Evolutionary conservation across 2,113 vertebrate genomes (phyloP).

Genomic region (Centropus bengalensis): DNA sequence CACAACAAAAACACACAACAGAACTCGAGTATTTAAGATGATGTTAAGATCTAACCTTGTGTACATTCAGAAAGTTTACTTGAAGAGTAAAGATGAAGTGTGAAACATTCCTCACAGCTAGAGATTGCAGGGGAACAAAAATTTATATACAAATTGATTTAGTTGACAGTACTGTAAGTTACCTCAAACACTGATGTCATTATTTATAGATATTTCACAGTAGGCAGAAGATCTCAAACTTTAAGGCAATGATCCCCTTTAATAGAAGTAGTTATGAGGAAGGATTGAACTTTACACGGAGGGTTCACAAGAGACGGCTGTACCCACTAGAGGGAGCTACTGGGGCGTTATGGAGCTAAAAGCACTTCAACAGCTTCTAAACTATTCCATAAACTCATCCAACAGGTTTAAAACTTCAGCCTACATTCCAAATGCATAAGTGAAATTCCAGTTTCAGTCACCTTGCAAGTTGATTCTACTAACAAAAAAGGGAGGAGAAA

Average conservation of each 20-base stretch:
- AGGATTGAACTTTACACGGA: neutral
- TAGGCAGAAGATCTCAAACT: neutral
- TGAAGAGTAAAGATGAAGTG: neutral
- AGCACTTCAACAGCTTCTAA: neutral
- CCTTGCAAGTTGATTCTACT: neutral
- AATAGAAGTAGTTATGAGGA: neutral
- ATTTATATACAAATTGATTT: neutral
- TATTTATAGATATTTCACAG: neutral
- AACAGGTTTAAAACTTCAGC: neutral
- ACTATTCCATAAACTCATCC: neutral
- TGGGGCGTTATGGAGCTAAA: accelerated
- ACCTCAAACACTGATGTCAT: neutral
- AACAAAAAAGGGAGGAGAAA: neutral
- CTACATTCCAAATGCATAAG: neutral
- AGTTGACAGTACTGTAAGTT: neutral
- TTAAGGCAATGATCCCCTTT: neutral
- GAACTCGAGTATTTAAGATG: neutral
- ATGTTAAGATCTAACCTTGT: neutral
- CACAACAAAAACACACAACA: neutral
- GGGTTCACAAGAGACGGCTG: neutral
- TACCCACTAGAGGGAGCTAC: slow-evolving; percentile 3
- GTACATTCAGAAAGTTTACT: neutral
- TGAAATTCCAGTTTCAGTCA: neutral
- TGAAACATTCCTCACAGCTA: neutral
- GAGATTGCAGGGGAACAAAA: neutral